Evolutionary conservation across 2,888 invertebrate genomes (phyloP), one percentile per base, ranked within the genome.

Genomic region (Helobdella robusta): DNA sequence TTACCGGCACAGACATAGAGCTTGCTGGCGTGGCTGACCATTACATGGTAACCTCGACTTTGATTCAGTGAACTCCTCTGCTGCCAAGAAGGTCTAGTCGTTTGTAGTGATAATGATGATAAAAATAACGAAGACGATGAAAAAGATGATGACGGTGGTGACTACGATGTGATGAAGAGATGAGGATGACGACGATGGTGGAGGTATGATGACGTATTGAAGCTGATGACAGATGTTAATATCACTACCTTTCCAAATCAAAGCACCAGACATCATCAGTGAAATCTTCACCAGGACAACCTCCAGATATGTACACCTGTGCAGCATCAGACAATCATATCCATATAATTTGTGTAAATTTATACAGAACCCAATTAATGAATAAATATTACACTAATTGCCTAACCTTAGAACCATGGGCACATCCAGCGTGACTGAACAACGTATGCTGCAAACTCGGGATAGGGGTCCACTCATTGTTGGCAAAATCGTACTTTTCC

Each of bases 231-330:
- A 40, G n/a, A 40, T 40, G 44, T 15, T 15, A 15, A 40, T 40
- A 40, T 34, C 62, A 48, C 8, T 20, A 35, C 0, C 67, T 52
- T n/a, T 66, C 64, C 3, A 68, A 52, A 61, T 72, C 70, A 52
- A 70, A 72, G 59, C 69, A 69, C 50, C 69, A 70, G 25, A 71
- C 67, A 40, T 72, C 71, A 50, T 69, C 68, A 2, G 72, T 72
- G 65, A 72, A 72, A 59, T 72, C 71, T 54, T 72, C 72, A 5
- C 70, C 72, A 0, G 72, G 70, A 50, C 72, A 72, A 15, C 71
- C 71, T 3, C 70, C 71, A 0, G 70, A 70, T 25, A 70, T 66
- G 58, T 68, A 71, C 11, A 70, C 69, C 62, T 62, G 50, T 28
- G 30, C 8, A 32, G 8, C 15, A 59, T 28, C 23, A 15, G 15